Percentiles rank a stretch among this genome's conserved stretches.
These are phyloP conservation scores for Heliconius aoede DNA, from an alignment of 2,888 invertebrate genomes.

Conservation along the genomic window DNA sequence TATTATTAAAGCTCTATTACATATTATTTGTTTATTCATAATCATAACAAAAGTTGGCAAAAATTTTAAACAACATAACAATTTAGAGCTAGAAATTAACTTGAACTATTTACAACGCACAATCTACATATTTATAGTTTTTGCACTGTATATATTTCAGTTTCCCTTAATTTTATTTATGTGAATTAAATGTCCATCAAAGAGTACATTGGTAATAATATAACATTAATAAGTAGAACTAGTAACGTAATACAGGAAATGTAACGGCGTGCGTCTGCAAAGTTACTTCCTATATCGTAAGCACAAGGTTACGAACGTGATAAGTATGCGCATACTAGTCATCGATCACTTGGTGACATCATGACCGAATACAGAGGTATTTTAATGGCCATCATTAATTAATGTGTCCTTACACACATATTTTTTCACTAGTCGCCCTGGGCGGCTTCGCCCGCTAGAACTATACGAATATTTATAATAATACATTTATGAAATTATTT, in stretches of 20 bases:
- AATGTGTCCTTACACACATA: neutral
- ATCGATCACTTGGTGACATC: slow-evolving; percentile 54
- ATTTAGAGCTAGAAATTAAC: neutral
- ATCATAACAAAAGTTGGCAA: too few relatives aligned
- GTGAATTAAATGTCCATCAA: neutral
- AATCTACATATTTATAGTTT: too few relatives aligned
- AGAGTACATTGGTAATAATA: neutral
- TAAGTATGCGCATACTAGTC: slow-evolving; percentile 52
- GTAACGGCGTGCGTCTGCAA: slow-evolving; percentile 40
- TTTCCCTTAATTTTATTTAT: neutral
- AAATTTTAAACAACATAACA: too few relatives aligned
- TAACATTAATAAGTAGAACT: slow-evolving; percentile 5
- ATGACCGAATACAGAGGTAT: slow-evolving; percentile 42
- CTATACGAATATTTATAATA: too few relatives aligned
- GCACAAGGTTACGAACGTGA: slow-evolving; percentile 55
- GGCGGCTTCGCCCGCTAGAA: too few relatives aligned
- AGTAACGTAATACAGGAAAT: slow-evolving; percentile 30
- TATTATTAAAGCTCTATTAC: too few relatives aligned
- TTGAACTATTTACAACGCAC: neutral
- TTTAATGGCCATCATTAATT: neutral
- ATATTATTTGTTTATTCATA: neutral
- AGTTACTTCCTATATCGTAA: slow-evolving; percentile 48
- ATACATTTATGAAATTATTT: too few relatives aligned
- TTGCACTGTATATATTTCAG: too few relatives aligned
- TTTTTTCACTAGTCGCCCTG: too few relatives aligned